Base-by-base conservation (phyloP, 2,888 invertebrate species). In the Drosophila peninsularis region DNA sequence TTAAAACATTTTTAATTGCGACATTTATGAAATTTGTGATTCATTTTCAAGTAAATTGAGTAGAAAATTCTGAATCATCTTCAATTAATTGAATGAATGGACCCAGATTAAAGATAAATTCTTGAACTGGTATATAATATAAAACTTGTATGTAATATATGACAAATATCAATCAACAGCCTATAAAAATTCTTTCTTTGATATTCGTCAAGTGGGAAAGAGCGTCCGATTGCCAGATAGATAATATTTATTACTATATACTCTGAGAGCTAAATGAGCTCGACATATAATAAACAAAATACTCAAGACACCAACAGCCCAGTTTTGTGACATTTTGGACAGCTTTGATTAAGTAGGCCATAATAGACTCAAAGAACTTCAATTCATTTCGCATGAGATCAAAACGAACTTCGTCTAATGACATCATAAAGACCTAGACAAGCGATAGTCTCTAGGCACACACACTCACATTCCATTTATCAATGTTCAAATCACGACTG, bases 311-410 rank as follows among this genome's bases (percentile, higher is more conserved):
- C 3, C 17, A 60, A 30, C 41, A 41, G 17, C 36, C 44, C 27
- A 53, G 27, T 42, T 37, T 32, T 54, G 34, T 14, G 34, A n/a
- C 24, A 47, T n/a, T n/a, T n/a, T n/a, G n/a, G n/a, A n/a, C n/a
- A n/a, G n/a, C 32, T 47, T 45, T 54, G 78, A 78, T 74, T 78
- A 78, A 68, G 47, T 74, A 44, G 68, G 42, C 69, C 61, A 61
- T 42, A 27, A 60, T 37, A 7, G 52, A 45, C 21, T 39, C n/a
- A 10, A 6, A 21, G n/a, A 34, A 32, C 53, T 62, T 39, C 50
- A 44, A 75, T 54, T 42, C 42, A 41, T 32, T 60, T 66, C 73
- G 62, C 60, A 21, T 3, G n/a, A 57, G 67, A 73, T 78, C 62
- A 73, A 75, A 77, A 56, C 47, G 13, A 67, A 19, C 19, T n/a